Evolutionary conservation across 2,888 invertebrate genomes (phyloP), one percentile per base, ranked within the genome.

Genomic region (Drosophila ezoana): DNA sequence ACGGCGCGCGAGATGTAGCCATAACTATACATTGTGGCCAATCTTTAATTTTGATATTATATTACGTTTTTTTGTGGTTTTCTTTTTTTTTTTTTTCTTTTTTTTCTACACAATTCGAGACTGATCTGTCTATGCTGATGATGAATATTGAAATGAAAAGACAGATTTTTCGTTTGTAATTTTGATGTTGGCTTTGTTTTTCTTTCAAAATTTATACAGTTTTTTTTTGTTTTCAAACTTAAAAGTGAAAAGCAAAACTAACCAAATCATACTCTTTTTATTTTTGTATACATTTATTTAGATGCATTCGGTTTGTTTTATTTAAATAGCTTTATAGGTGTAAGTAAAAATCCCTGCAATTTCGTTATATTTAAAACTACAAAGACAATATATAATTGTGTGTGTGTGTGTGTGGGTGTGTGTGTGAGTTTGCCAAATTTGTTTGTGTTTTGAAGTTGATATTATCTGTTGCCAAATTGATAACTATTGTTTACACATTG

Each of bases 321-420:
- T 75, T 64, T 28, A 38, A 57, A 65, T 60, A 67, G 56, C 48
- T 40, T 66, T 65, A 49, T 57, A 20, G 41, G 64, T 71, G 79
- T 79, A 76, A 73, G 67, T 72, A 78, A 89, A 88, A 81, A 84
- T 91, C 89, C 91, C 91, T 91, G 91, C 91, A 91, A 91, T 91
- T 91, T 91, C 79, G 82, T 87, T 72, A 56, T 76, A 66, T 73
- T 71, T 71, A 73, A 73, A 78, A 71, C 81, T 78, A 86, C 68
- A 75, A 77, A 71, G 70, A 75, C 71, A 70, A 58, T 58, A 59
- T 38, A 35, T 56, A 44, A 56, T 44, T 68, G 28, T 45, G 38
- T 73, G 52, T 65, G 51, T 65, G 52, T 64, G 68, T 71, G 72
- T 67, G 69, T 4, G 20, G 63, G 68, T 71, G 72, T 69, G 69